phyloP scores from a whole-genome alignment of 2,113 vertebrate genomes.

The Zosterops lateralis region DNA sequence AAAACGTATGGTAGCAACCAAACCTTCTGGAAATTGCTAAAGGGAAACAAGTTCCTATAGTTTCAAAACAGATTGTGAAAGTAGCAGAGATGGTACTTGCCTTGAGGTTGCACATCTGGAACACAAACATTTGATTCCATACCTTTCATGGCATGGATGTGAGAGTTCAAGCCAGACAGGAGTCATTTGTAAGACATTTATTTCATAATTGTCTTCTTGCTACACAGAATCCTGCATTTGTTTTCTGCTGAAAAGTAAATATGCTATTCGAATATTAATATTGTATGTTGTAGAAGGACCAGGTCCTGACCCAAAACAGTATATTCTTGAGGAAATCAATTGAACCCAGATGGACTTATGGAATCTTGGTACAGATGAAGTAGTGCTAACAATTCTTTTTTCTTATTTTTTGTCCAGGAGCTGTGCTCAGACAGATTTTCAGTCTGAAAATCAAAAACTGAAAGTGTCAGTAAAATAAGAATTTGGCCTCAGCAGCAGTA shows the following conservation, averaged over 20 bases:
- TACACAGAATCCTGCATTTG: background rate
- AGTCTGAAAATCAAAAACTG: background rate
- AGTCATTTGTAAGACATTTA: background rate
- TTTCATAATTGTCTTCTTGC: background rate
- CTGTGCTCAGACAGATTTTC: background rate
- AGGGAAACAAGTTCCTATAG: background rate
- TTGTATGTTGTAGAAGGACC: background rate
- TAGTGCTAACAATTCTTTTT: background rate
- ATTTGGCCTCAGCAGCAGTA: background rate
- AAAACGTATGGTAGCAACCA: background rate
- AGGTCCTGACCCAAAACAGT: background rate
- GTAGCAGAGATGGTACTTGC: background rate
- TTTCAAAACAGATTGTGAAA: background rate
- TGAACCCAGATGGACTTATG: background rate
- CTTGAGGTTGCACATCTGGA: background rate
- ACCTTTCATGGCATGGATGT: background rate
- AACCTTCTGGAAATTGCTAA: background rate
- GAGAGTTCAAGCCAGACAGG: background rate
- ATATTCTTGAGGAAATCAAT: background rate
- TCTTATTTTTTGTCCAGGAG: background rate
- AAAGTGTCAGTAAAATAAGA: background rate
- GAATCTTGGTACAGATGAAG: background rate
- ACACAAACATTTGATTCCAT: background rate
- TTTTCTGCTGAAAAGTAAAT: background rate
- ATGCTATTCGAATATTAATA: background rate